Conservation (phyloP, 2,113 vertebrate species). For the Daubentonia madagascariensis region DNA sequence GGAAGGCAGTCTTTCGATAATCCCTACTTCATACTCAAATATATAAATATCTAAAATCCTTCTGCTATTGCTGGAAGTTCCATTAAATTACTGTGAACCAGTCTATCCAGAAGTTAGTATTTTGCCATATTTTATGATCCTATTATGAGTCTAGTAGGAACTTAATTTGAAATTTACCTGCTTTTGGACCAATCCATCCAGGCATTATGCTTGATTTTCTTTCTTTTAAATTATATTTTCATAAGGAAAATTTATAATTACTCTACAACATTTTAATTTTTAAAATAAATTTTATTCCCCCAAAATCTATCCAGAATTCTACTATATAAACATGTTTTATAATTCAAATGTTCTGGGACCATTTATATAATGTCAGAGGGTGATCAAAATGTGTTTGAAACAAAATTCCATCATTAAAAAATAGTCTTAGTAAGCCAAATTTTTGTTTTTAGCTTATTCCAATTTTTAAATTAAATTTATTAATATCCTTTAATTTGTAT, state of each 20-base stretch:
- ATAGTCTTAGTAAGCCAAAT: not conserved
- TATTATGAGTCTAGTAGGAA: not conserved
- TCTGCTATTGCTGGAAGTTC: not conserved
- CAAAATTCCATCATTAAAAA: not conserved
- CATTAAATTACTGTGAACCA: not conserved
- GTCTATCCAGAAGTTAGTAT: not conserved
- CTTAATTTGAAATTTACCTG: not conserved
- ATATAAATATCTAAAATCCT: not conserved
- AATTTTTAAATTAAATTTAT: not conserved
- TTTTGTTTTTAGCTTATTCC: not conserved
- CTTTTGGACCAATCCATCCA: not conserved
- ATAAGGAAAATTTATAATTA: not conserved
- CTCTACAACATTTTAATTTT: not conserved
- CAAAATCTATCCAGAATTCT: not conserved
- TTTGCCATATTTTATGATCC: not conserved
- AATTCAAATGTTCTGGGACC: not conserved
- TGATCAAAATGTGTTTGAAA: not conserved
- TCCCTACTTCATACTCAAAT: not conserved
- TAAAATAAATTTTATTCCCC: not conserved
- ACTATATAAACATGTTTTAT: not conserved
- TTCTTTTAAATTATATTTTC: not conserved
- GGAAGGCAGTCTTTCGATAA: not conserved
- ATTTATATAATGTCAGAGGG: not conserved
- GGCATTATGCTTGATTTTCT: not conserved
- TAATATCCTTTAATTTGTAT: not conserved